These are phyloP conservation scores for Trichonephila inaurata DNA, from an alignment of 1,140 invertebrate genomes.

Conservation along the genomic window DNA sequence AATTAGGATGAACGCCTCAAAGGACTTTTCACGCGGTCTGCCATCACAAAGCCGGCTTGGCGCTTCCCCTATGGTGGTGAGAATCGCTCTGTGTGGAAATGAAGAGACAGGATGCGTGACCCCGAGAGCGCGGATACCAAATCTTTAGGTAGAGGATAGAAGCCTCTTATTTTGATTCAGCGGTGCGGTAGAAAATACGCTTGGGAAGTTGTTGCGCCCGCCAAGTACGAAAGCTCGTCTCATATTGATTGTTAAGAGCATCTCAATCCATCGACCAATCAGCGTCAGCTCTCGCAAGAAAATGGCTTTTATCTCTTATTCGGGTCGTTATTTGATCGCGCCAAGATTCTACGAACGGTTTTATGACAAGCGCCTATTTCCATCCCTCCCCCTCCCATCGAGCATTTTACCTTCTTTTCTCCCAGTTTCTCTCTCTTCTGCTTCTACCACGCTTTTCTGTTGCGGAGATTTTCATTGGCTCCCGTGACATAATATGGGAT, in stretches of 20 bases:
- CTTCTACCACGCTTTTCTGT: neutral
- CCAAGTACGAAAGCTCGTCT: neutral
- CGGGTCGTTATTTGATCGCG: slow-evolving; percentile 64
- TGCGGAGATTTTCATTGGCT: neutral
- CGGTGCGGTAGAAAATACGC: neutral
- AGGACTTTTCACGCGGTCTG: too few species aligned
- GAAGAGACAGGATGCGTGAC: neutral
- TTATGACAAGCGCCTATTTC: slow-evolving; percentile 32
- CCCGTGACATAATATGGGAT: neutral
- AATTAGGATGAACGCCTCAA: too few species aligned
- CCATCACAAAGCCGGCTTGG: neutral
- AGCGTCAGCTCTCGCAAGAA: slow-evolving; percentile 49
- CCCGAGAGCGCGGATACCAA: slow-evolving; percentile 9
- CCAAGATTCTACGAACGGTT: slow-evolving; percentile 48
- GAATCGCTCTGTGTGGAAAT: neutral
- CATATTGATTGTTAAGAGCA: slow-evolving; percentile 63
- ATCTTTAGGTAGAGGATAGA: neutral
- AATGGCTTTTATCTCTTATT: slow-evolving; percentile 52
- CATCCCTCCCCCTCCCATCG: neutral
- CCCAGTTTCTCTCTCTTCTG: neutral
- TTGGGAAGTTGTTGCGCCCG: slow-evolving; percentile 19
- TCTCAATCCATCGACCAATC: slow-evolving; percentile 52
- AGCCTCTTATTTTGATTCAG: slow-evolving; percentile 13
- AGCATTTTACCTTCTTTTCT: neutral
- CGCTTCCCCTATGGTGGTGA: neutral